A percentile compares a stretch with the other conserved stretches of the same genome.
Evolutionary conservation across 2,113 vertebrate genomes (phyloP).

Genomic region (Seriola dumerili): DNA sequence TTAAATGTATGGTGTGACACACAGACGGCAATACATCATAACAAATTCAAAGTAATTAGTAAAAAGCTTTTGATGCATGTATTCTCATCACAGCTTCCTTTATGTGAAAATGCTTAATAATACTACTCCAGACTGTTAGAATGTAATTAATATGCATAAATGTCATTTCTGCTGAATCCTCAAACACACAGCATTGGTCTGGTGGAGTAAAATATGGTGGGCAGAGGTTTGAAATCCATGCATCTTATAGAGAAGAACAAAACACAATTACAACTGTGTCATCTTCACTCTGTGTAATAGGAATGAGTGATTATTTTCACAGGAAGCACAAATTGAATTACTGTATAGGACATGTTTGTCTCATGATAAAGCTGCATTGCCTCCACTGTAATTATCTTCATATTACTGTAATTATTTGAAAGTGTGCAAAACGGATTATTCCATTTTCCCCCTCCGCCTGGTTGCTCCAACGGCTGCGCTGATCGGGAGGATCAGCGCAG

Average conservation of each 20-base stretch:
- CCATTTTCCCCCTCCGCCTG: conserved; percentile 40
- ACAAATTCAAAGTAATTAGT: conserved; percentile 67
- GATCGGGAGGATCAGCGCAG: no score
- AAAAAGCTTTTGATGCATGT: conserved; percentile 58
- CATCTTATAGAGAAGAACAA: conserved; percentile 60
- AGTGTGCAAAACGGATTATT: conserved; percentile 81
- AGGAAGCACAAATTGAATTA: conserved; percentile 82
- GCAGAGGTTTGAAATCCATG: conserved; percentile 60
- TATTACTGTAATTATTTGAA: conserved; percentile 85
- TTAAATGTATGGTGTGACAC: conserved; percentile 60
- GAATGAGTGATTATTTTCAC: conserved; percentile 81
- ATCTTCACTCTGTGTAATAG: conserved; percentile 75
- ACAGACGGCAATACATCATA: conserved; percentile 54
- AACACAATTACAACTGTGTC: conserved; percentile 74
- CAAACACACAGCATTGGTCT: conserved; percentile 48
- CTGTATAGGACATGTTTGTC: conserved; percentile 73
- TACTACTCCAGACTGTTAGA: conserved; percentile 40
- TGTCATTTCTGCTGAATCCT: conserved; percentile 66
- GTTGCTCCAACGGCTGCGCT: conserved; percentile 22
- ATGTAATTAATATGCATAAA: conserved; percentile 73
- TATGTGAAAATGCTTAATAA: conserved; percentile 54
- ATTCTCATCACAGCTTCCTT: conserved; percentile 55
- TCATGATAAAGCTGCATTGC: conserved; percentile 76
- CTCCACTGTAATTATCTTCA: conserved; percentile 82
- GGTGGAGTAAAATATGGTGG: conserved; percentile 39